Evolutionary conservation across 2,797 vertebrate species (phyloP).

Genomic region (Gila robusta): DNA sequence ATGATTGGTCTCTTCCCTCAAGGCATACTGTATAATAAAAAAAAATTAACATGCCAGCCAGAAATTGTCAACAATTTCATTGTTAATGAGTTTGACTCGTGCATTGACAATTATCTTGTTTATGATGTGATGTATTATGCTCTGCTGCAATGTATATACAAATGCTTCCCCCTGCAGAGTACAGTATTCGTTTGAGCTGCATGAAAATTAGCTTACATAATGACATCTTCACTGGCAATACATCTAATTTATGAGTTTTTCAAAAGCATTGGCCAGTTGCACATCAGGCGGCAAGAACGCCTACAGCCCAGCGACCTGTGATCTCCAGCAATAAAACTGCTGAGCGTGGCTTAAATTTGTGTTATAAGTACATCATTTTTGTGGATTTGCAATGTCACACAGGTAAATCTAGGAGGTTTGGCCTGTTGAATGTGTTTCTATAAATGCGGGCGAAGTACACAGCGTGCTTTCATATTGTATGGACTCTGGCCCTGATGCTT

Average conservation of each 20-base stretch:
- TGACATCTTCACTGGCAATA: neutral
- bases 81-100: neutral
- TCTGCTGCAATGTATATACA: neutral
- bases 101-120: constrained; percentile 32
- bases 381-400: neutral
- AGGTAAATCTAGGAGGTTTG: constrained; percentile 5
- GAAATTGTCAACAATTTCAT: constrained; percentile 14
- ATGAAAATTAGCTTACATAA: neutral
- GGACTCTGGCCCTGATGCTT: constrained; percentile 30
- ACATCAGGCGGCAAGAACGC: neutral
- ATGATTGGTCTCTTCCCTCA: neutral
- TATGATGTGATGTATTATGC: neutral
- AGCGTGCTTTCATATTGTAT: constrained; percentile 8
- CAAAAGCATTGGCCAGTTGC: neutral
- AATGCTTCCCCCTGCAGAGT: neutral
- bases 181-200: neutral
- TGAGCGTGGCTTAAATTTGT: neutral
- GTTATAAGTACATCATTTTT: neutral
- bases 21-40: neutral
- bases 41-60: neutral
- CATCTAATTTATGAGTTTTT: neutral
- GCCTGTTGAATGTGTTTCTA: constrained; percentile 20
- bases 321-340: neutral
- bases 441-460: neutral
- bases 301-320: neutral